Percentiles rank a stretch among this genome's conserved stretches.
Evolutionary conservation across 1,140 invertebrate species (phyloP).

Genomic region (Trachelipus rathkii): DNA sequence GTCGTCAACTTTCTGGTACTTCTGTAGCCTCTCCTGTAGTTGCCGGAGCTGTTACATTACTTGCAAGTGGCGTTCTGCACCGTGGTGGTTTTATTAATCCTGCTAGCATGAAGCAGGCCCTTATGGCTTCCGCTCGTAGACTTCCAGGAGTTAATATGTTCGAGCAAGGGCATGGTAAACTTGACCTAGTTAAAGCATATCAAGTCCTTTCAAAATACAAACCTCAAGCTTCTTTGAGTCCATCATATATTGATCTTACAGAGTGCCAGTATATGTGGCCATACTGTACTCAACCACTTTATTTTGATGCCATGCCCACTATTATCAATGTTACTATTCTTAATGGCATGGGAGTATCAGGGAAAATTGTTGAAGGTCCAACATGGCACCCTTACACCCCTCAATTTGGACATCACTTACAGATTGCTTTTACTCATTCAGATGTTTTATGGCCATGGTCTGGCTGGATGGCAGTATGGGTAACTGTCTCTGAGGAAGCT

Average conservation of each 20-base stretch:
- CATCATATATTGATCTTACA: conserved; percentile 81
- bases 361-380: conserved; percentile 64
- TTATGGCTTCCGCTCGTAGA: conserved; percentile 79
- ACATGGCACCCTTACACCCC: conserved; percentile 82
- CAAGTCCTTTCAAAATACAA: conserved; percentile 73
- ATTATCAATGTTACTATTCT: conserved; percentile 89
- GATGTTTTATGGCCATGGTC: conserved; percentile 92
- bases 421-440: conserved; percentile 70
- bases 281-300: conserved; percentile 91
- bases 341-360: conserved; percentile 81
- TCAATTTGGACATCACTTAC: conserved; percentile 63
- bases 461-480: conserved; percentile 81
- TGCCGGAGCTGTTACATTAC: conserved; percentile 81
- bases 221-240: conserved; percentile 69
- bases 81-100: conserved; percentile 70
- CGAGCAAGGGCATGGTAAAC: conserved; percentile 91
- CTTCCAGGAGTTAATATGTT: conserved; percentile 88
- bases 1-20: conserved; percentile 80
- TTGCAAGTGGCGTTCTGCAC: conserved; percentile 60
- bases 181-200: conserved; percentile 81
- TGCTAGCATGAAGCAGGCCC: conserved; percentile 89
- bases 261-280: conserved; percentile 98
- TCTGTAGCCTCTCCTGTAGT: conserved; percentile 95
- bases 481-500: conserved; percentile 63
- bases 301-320: conserved; percentile 76